Conservation (phyloP, 2,888 invertebrate species). For the Andrena dorsata region DNA sequence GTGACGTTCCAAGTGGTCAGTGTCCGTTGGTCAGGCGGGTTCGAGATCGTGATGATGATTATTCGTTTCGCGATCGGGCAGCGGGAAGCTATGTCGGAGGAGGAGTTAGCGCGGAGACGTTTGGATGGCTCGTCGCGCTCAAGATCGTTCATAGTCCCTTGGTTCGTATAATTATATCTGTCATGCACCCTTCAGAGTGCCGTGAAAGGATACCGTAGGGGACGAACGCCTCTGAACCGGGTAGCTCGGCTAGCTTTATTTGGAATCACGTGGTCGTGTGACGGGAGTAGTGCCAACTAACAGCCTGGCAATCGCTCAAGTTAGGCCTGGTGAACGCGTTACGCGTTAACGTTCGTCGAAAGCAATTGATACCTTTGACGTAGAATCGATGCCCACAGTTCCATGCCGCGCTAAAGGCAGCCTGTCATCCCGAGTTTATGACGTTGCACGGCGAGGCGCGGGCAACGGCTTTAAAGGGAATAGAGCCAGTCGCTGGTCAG, state of each 20-base stretch:
- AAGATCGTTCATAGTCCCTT: slow-evolving; percentile 58
- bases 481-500: slow-evolving; percentile 12
- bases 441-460: slow-evolving; percentile 8
- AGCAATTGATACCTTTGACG: slow-evolving; percentile 11
- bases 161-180: slow-evolving; percentile 67
- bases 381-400: slow-evolving; percentile 19
- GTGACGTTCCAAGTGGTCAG: slow-evolving; percentile 56
- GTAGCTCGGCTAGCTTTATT: slow-evolving; percentile 40
- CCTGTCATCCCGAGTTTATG: slow-evolving; percentile 23
- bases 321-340: slow-evolving; percentile 14
- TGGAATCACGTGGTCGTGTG: slow-evolving; percentile 54
- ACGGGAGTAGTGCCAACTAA: slow-evolving; percentile 32
- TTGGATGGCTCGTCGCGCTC: slow-evolving; percentile 47
- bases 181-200: slow-evolving; percentile 38
- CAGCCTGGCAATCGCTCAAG: slow-evolving; percentile 14
- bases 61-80: slow-evolving; percentile 35
- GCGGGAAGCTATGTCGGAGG: slow-evolving; percentile 30
- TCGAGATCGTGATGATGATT: slow-evolving; percentile 38
- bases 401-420: background rate
- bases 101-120: slow-evolving; percentile 38
- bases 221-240: slow-evolving; percentile 14
- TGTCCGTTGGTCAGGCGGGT: slow-evolving; percentile 25
- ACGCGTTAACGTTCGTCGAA: slow-evolving; percentile 16
- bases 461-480: slow-evolving; percentile 34
- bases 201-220: slow-evolving; percentile 31